Base-by-base conservation (phyloP, 2,797 vertebrate genomes). In the Chaetophractus vellerosus region DNA sequence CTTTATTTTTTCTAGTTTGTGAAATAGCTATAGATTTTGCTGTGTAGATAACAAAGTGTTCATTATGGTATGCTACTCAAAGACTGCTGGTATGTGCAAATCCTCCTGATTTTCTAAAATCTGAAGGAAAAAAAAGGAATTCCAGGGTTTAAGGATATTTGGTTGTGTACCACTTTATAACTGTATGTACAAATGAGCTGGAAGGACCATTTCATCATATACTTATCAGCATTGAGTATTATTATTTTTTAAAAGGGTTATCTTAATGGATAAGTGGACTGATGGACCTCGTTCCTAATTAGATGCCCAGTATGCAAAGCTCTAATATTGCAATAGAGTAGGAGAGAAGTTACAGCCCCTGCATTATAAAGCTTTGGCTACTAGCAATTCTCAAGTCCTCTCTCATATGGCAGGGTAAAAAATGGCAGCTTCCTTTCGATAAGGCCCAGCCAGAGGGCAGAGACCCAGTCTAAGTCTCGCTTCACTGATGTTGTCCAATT, bases 11-110 rank as follows among this genome's bases (percentile, higher is more conserved):
- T 28, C 10, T 57, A 45, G 6, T 61, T 91, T 76, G 41, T 76
- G 18, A 94, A 91, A 89, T 86, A 63, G 0, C n/a, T 19, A 68
- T 61, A 57, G 23, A 78, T 57, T 90, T 88, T 88, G n/a, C 52
- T 52, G 2, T 38, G 93, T 31, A 91, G 95, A 86, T 88, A 76
- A 83, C 45, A 59, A 72, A 68, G 12, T 94, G 14, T 74, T 69
- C 3, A 3, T n/a, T 61, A 38, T 31, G 52, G 1, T 6, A 14
- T 71, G 23, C 9, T 83, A 2, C 26, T 85, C 21, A 89, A 28
- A 90, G 61, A 55, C 4, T 75, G 82, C 33, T 90, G 24, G 16
- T 57, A 33, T 21, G 2, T 78, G 24, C 2, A 69, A 81, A 86
- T 33, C 24, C 0, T 78, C n/a, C 85, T 91, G 33, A 66, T 38